Evolutionary conservation across 1,140 invertebrate species (phyloP).

Genomic region (Zaprionus tsacasi): DNA sequence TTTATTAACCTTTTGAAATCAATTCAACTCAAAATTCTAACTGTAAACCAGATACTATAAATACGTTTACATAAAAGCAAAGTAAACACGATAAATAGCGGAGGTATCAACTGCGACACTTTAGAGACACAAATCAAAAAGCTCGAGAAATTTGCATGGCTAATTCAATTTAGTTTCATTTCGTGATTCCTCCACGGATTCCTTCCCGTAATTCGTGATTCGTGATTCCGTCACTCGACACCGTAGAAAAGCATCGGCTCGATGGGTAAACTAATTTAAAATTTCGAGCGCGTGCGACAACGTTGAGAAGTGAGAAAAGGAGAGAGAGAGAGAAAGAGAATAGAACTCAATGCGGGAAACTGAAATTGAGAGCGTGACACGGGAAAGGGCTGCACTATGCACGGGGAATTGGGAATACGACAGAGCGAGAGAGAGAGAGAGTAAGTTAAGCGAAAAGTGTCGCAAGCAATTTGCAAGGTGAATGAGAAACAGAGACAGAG

Average conservation of each 20-base stretch:
- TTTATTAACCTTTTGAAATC: not conserved
- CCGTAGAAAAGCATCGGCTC: slow-evolving; percentile 51
- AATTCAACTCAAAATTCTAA: not conserved
- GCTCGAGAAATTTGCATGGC: slow-evolving; percentile 61
- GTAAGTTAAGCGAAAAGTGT: slow-evolving; percentile 31
- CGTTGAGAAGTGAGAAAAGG: slow-evolving; percentile 22
- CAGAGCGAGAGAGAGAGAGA: not conserved
- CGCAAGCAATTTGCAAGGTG: slow-evolving; percentile 42
- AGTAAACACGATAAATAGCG: slow-evolving; percentile 8
- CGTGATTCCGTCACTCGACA: slow-evolving; percentile 53
- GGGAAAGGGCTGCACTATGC: slow-evolving; percentile 42
- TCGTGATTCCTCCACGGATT: slow-evolving; percentile 22
- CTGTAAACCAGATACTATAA: not conserved
- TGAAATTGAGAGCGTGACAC: slow-evolving; percentile 63
- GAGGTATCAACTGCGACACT: slow-evolving; percentile 52
- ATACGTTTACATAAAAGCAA: slow-evolving; percentile 3
- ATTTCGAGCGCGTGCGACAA: slow-evolving; percentile 68
- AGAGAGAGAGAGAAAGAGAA: slow-evolving; percentile 15
- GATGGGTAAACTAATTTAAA: slow-evolving; percentile 80
- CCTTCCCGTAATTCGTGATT: slow-evolving; percentile 39
- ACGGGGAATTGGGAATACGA: slow-evolving; percentile 44
- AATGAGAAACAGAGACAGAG: not conserved
- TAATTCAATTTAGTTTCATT: slow-evolving; percentile 70
- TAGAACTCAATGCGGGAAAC: slow-evolving; percentile 12
- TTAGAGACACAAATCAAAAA: slow-evolving; percentile 53